phyloP scores from a whole-genome alignment of 2,797 vertebrate species.

The Fundulus diaphanus region DNA sequence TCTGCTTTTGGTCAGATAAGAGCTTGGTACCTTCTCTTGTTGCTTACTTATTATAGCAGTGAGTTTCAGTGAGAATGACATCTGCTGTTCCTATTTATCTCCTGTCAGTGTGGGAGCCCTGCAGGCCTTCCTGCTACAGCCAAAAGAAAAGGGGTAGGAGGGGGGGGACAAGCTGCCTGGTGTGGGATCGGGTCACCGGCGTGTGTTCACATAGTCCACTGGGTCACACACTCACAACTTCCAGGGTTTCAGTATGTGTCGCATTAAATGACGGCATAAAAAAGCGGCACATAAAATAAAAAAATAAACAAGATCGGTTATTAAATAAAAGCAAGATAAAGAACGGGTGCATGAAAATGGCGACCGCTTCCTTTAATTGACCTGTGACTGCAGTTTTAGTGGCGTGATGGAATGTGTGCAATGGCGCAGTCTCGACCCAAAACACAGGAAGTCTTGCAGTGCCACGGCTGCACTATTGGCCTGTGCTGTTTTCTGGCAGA shows the following conservation, averaged over 20 bases:
- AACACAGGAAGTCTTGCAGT: constrained; percentile 29
- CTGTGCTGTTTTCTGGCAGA: background rate
- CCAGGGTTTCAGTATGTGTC: constrained; percentile 4
- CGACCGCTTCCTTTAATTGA: constrained; percentile 20
- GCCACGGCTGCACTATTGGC: background rate
- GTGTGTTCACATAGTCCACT: constrained; percentile 10
- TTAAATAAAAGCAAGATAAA: background rate
- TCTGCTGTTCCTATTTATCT: constrained; percentile 56
- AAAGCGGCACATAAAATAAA: background rate
- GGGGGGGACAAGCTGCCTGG: constrained; percentile 2
- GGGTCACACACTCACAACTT: constrained; percentile 37
- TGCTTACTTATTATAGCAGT: constrained; percentile 55
- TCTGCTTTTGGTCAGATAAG: constrained; percentile 16
- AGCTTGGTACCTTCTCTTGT: constrained; percentile 31
- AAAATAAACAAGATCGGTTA: background rate
- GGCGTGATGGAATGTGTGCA: constrained; percentile 51
- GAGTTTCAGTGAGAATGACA: constrained; percentile 32
- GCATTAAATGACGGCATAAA: background rate
- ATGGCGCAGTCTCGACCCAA: constrained; percentile 33
- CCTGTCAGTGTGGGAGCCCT: constrained; percentile 32
- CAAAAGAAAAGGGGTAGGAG: constrained; percentile 9
- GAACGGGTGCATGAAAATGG: background rate
- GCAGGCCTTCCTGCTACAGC: constrained; percentile 45
- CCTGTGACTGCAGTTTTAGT: constrained; percentile 9
- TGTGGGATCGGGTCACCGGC: constrained; percentile 48